These are phyloP conservation scores for Thalpophila matura DNA, from an alignment of 2,888 invertebrate genomes.

Conservation along the genomic window DNA sequence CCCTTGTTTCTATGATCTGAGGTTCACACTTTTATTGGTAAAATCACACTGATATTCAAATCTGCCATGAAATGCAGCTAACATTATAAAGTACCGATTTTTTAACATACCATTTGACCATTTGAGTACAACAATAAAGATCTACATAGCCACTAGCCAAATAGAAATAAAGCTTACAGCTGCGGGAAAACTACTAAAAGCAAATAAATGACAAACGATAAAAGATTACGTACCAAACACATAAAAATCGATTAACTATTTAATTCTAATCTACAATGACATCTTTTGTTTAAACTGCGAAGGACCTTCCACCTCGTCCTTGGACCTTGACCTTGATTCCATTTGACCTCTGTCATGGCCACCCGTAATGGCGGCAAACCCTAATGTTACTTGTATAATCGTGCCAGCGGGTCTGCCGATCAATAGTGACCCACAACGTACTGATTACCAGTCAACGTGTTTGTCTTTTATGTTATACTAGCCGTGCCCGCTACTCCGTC, in stretches of 20 bases:
- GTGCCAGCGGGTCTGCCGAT: conserved; percentile 14
- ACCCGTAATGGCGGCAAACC: conserved; percentile 28
- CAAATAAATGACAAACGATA: background rate
- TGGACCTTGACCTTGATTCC: conserved; percentile 30
- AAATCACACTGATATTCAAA: too few species aligned
- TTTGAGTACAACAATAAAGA: background rate
- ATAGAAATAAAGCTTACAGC: background rate
- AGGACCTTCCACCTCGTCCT: conserved; percentile 36
- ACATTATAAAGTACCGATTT: too few species aligned
- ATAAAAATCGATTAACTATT: conserved; percentile 7
- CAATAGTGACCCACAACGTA: conserved; percentile 22
- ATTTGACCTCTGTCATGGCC: conserved; percentile 33
- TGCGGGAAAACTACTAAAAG: background rate
- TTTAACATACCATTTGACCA: too few species aligned
- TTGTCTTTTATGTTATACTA: background rate
- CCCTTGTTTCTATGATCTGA: too few species aligned
- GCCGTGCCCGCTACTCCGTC: too few species aligned
- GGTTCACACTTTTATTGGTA: too few species aligned
- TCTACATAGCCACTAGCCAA: background rate
- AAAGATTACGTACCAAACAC: conserved; percentile 7
- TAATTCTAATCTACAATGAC: conserved; percentile 14
- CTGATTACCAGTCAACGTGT: background rate
- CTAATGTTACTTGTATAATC: conserved; percentile 8
- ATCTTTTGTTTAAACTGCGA: conserved; percentile 14
- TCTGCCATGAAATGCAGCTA: too few species aligned